These are phyloP conservation scores for Lumbricus terrestris DNA, from an alignment of 2,888 invertebrate genomes.

Conservation along the genomic window DNA sequence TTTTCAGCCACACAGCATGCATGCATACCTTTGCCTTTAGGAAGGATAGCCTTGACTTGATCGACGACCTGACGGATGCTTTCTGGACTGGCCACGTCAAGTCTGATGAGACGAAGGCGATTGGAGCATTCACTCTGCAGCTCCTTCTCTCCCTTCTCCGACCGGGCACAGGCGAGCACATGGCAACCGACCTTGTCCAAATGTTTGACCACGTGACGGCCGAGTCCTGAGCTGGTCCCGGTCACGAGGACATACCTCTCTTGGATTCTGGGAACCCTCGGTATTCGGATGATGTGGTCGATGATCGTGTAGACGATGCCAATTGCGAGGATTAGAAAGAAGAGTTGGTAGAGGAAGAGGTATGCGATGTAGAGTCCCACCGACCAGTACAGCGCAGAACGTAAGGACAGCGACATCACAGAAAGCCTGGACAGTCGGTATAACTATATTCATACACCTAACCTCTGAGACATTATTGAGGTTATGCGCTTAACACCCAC, in stretches of 20 bases:
- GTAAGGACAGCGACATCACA: background rate
- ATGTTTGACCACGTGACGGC: background rate
- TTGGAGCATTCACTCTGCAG: constrained; percentile 10
- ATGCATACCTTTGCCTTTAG: background rate
- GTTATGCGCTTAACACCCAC: too few relatives aligned
- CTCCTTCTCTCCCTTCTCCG: constrained; percentile 8
- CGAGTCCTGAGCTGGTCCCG: background rate
- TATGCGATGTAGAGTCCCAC: background rate
- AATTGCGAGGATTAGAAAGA: constrained; percentile 9
- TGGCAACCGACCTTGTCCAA: background rate
- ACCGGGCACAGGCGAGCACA: constrained; percentile 5
- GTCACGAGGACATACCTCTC: background rate
- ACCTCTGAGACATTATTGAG: too few relatives aligned
- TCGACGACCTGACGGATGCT: background rate
- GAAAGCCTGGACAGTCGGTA: background rate
- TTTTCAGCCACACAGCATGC: background rate
- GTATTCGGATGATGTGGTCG: background rate
- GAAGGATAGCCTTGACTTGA: background rate
- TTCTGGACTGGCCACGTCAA: background rate
- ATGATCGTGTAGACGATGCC: background rate
- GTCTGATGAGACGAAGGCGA: background rate
- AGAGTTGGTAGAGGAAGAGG: background rate
- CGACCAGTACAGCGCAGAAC: background rate
- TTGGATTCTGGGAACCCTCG: background rate
- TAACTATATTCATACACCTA: background rate